Evolutionary conservation across 1,140 invertebrate genomes (phyloP).

Genomic region (Ips typographus): DNA sequence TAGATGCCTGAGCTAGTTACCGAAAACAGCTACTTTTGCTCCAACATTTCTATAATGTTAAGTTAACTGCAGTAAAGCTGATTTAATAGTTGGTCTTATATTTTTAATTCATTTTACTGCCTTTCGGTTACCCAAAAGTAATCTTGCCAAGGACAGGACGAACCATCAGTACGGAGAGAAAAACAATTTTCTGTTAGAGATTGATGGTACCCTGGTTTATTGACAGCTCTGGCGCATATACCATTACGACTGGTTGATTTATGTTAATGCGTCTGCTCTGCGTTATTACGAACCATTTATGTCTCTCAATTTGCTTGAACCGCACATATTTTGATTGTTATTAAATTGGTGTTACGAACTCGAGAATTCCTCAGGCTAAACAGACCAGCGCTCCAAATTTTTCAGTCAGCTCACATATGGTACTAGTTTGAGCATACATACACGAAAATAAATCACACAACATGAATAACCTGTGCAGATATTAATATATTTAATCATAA

Average conservation of each 20-base stretch:
- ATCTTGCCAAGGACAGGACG: slow-evolving; percentile 10
- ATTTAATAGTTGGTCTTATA: no score
- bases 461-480: no score
- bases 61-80: no score
- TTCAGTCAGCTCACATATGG: no score
- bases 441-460: no score
- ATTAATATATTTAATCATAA: no score
- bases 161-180: slow-evolving; percentile 2
- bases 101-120: neutral
- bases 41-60: no score
- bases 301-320: slow-evolving; percentile 23
- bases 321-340: slow-evolving; percentile 5
- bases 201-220: slow-evolving; percentile 38
- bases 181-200: slow-evolving; percentile 33
- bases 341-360: no score
- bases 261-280: slow-evolving; percentile 35
- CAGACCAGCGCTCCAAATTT: no score
- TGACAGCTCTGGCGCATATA: slow-evolving; percentile 34
- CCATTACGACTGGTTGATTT: slow-evolving; percentile 37
- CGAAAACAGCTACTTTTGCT: no score
- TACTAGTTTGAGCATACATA: no score
- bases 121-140: slow-evolving; percentile 13
- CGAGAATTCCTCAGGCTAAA: no score
- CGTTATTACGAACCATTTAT: slow-evolving; percentile 28
- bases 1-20: neutral